Conservation (phyloP, 1,140 invertebrate species). For the Brachionus plicatilis region DNA sequence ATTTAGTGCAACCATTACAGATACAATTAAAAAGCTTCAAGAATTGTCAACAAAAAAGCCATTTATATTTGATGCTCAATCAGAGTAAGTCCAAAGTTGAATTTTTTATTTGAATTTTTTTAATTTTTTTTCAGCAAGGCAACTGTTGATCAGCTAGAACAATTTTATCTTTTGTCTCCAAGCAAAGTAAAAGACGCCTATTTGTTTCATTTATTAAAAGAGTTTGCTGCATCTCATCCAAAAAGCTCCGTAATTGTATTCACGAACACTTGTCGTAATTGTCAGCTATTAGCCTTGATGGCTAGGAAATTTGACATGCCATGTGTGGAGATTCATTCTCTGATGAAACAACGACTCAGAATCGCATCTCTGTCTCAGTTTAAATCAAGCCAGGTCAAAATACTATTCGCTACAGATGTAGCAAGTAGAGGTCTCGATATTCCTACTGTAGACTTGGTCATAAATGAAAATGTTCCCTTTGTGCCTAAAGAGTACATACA, state of each 20-base stretch:
- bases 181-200: constrained; percentile 85
- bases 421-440: constrained; percentile 57
- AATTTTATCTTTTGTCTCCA: constrained; percentile 82
- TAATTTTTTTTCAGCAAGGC: constrained; percentile 48
- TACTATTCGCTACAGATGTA: constrained; percentile 56
- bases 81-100: constrained; percentile 44
- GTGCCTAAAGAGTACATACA: constrained; percentile 56
- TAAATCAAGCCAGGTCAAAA: constrained; percentile 53
- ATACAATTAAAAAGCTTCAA: constrained; percentile 49
- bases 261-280: constrained; percentile 78
- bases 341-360: constrained; percentile 60
- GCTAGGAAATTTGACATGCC: constrained; percentile 76
- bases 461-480: constrained; percentile 57
- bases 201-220: constrained; percentile 76
- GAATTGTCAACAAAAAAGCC: constrained; percentile 50
- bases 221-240: constrained; percentile 66
- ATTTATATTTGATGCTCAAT: constrained; percentile 51
- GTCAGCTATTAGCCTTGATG: constrained; percentile 63
- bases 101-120: neutral
- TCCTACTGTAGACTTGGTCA: constrained; percentile 56
- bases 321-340: constrained; percentile 66
- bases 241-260: constrained; percentile 83
- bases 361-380: constrained; percentile 52
- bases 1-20: constrained; percentile 56
- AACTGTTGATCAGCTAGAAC: constrained; percentile 79